Percentiles rank a stretch among this genome's conserved stretches.
These are phyloP conservation scores for Mionectes macconnelli DNA, from an alignment of 2,113 vertebrate genomes.

Conservation along the genomic window DNA sequence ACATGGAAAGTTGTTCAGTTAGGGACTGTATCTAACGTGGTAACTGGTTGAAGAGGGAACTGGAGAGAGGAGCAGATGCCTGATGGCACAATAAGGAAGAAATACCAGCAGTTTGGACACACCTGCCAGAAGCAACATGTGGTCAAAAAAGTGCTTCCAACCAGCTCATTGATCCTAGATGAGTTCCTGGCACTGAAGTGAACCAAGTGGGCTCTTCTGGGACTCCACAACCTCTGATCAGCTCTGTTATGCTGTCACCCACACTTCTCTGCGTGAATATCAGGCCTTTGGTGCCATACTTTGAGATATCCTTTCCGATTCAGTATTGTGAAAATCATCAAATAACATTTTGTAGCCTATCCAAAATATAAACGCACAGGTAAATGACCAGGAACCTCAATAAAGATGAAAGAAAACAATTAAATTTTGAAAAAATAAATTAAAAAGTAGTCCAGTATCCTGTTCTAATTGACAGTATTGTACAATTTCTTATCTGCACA, in stretches of 20 bases:
- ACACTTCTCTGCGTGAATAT: background rate
- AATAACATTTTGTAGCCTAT: background rate
- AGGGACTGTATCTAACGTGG: background rate
- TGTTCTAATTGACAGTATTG: background rate
- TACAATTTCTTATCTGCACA: background rate
- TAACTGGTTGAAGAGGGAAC: background rate
- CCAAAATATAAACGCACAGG: background rate
- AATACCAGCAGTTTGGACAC: background rate
- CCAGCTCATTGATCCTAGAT: background rate
- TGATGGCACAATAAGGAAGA: background rate
- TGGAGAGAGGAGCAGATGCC: background rate
- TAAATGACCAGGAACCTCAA: background rate
- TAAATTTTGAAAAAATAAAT: background rate
- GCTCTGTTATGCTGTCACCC: background rate
- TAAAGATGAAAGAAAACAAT: background rate
- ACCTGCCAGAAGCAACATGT: background rate
- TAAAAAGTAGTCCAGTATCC: background rate
- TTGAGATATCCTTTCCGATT: background rate
- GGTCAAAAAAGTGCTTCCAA: background rate
- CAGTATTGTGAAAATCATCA: background rate
- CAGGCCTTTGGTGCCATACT: background rate
- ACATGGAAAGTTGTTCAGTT: background rate
- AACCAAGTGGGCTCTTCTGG: background rate
- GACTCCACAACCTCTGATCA: background rate
- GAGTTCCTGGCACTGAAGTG: background rate